phyloP scores from a whole-genome alignment of 2,888 invertebrate genomes.

The Nephrotoma flavescens region DNA sequence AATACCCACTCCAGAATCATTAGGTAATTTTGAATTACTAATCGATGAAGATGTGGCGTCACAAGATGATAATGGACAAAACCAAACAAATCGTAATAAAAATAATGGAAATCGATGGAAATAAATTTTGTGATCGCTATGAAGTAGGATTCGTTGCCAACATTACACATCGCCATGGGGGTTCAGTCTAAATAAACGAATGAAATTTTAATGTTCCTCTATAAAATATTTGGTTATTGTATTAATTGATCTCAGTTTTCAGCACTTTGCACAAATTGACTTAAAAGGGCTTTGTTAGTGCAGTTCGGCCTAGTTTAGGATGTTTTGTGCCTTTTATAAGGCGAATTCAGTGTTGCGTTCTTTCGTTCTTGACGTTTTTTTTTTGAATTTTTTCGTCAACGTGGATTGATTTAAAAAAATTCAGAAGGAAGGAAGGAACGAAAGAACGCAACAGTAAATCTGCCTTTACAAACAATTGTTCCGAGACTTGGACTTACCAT shows the following conservation, averaged over 20 bases:
- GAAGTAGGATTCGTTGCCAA: not conserved
- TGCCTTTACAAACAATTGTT: too few relatives aligned
- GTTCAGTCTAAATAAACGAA: not conserved
- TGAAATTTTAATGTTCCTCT: not conserved
- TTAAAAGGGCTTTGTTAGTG: too few relatives aligned
- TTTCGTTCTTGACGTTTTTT: too few relatives aligned
- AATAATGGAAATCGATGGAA: conserved; percentile 13
- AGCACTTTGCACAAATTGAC: too few relatives aligned
- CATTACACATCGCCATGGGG: not conserved
- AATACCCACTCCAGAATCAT: conserved; percentile 53
- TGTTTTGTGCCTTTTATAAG: too few relatives aligned
- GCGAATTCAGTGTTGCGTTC: too few relatives aligned
- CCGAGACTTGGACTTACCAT: too few relatives aligned
- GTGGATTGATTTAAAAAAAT: too few relatives aligned
- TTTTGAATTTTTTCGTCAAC: too few relatives aligned
- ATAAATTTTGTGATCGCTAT: conserved; percentile 4
- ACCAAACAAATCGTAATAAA: conserved; percentile 3
- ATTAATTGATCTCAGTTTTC: not conserved
- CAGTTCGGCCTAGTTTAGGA: too few relatives aligned
- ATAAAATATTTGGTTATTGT: not conserved
- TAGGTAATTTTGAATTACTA: conserved; percentile 70
- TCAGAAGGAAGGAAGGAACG: too few relatives aligned
- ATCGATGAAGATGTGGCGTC: conserved; percentile 68
- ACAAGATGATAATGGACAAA: conserved; percentile 37
- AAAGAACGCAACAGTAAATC: too few relatives aligned